Base-by-base conservation (phyloP, 2,888 invertebrate species). In the Drosophila hawaiiensis region DNA sequence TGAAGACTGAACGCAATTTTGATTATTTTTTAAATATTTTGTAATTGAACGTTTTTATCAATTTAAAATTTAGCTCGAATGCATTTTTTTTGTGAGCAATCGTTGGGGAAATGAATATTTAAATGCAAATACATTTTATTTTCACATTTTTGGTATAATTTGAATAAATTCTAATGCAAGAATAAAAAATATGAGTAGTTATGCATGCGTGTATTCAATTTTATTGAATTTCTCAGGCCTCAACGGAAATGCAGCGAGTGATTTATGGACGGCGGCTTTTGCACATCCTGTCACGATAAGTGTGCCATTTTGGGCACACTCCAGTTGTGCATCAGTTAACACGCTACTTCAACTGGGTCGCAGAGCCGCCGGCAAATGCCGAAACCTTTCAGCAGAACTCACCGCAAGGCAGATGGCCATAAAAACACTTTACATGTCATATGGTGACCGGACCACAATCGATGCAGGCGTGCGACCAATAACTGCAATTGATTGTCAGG, bases 211-310 rank as follows among this genome's bases (percentile, higher is more conserved):
- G 65, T 43, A 60, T 75, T 55, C 49, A 41, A 49, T 54, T 41
- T 62, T 76, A 73, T 70, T 76, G 43, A 68, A 73, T 73, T 83
- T 52, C 4, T 16, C 2, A 9, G 25, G 3, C 28, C 9, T 37
- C 50, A 50, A 49, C 77, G 90, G 84, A 87, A 80, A 68, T 80
- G 63, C 75, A 69, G 25, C 68, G 22, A 53, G 50, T 52, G 68
- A 72, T 69, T 77, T 76, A 63, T 77, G 65, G 68, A 69, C 62
- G 58, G 58, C 41, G 28, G 63, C 31, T 66, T 64, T 68, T 68
- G 52, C 29, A 56, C 56, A 75, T 89, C 82, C 83, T 67, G 68
- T n/a, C n/a, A 16, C 65, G 68, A 82, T 79, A 88, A 77, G 56
- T 25, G 49, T 19, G 10, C 37, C 52, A 47, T 56, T 66, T 41